Evolutionary conservation across 2,888 invertebrate genomes (phyloP).

Genomic region (Lathronympha strigana): DNA sequence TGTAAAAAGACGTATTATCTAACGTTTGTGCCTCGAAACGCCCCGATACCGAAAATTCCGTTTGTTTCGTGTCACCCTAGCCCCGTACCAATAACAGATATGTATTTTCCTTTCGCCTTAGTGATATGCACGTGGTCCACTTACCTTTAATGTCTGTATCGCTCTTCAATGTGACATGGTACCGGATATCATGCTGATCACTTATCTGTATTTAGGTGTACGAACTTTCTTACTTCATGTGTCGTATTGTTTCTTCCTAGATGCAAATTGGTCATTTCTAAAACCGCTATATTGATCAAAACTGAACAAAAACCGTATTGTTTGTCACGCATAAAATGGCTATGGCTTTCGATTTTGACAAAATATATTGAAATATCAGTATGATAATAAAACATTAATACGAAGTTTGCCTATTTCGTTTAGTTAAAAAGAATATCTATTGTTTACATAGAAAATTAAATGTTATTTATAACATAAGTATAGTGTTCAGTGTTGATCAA

Average conservation of each 20-base stretch:
- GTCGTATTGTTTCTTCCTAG: constrained; percentile 69
- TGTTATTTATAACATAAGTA: constrained; percentile 17
- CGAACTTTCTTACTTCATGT: constrained; percentile 55
- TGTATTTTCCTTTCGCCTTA: constrained; percentile 15
- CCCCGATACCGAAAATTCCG: constrained; percentile 57
- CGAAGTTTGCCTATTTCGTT: too few species aligned
- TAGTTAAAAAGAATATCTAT: too few species aligned
- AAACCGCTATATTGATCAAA: constrained; percentile 61
- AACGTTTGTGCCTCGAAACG: constrained; percentile 74
- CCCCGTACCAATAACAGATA: constrained; percentile 28
- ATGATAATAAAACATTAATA: background rate
- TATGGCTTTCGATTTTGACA: background rate
- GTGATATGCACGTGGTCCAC: constrained; percentile 46
- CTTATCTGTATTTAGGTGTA: constrained; percentile 53
- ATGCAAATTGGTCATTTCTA: constrained; percentile 56
- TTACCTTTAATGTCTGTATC: constrained; percentile 46
- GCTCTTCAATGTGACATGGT: constrained; percentile 61
- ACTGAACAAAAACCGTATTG: constrained; percentile 46
- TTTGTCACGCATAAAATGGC: background rate
- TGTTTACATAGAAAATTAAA: constrained; percentile 1
- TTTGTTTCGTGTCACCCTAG: constrained; percentile 3
- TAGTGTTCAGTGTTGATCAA: constrained; percentile 60
- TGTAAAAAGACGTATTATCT: constrained; percentile 66
- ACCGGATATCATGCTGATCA: constrained; percentile 67
- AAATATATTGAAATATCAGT: background rate